Evolutionary conservation across 1,140 invertebrate genomes (phyloP).

Genomic region (Thaumatotibia leucotreta): DNA sequence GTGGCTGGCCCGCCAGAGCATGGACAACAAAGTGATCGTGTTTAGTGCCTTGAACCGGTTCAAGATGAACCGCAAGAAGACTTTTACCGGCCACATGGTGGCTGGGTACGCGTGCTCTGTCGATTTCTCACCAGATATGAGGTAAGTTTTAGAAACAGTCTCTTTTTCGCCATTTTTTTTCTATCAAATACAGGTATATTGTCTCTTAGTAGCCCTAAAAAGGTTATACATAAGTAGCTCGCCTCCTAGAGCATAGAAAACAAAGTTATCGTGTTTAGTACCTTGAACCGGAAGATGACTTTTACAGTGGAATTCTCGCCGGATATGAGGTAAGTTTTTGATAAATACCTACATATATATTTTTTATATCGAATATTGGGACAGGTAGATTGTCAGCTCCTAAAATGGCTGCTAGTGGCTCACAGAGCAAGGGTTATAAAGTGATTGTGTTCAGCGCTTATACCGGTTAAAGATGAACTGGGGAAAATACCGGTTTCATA

Average conservation of each 20-base stretch:
- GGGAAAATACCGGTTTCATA: too few relatives aligned
- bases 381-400: too few relatives aligned
- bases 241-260: conserved; percentile 99
- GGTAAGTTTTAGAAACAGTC: conserved; percentile 73
- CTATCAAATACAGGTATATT: too few relatives aligned
- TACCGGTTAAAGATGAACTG: too few relatives aligned
- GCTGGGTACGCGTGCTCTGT: conserved; percentile 98
- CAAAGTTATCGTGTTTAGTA: conserved; percentile 98
- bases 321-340: conserved; percentile 95
- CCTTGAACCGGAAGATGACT: conserved; percentile 93
- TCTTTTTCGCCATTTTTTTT: too few relatives aligned
- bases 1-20: conserved; percentile 99
- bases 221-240: too few relatives aligned
- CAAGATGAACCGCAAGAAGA: conserved; percentile 96
- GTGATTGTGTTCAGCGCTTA: too few relatives aligned
- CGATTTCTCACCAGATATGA: conserved; percentile 99
- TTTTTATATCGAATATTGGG: too few relatives aligned
- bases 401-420: too few relatives aligned
- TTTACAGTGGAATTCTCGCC: conserved; percentile 95
- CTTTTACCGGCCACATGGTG: conserved; percentile 95
- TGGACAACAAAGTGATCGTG: conserved; percentile 99
- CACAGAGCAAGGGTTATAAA: too few relatives aligned
- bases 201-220: too few relatives aligned
- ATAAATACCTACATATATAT: too few relatives aligned
- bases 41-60: conserved; percentile 97